Evolutionary conservation across 1,140 invertebrate species (phyloP), one percentile per base, ranked within the genome.

Genomic region (Brachionus sp.): DNA sequence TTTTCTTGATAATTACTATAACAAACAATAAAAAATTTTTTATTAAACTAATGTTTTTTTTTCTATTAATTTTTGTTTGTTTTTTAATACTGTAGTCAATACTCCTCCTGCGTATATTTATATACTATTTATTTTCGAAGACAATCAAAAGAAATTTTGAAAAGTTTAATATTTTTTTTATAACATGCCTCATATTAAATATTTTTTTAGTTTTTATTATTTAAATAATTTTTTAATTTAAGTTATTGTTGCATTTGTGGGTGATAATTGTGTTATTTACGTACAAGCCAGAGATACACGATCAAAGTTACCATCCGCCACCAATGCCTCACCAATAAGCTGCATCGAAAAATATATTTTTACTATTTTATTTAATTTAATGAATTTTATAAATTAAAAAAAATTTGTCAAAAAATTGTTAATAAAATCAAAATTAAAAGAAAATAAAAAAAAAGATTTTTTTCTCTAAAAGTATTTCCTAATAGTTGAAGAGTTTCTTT

Each of bases 221-320:
- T n/a, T n/a, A n/a, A n/a, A n/a, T n/a, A 44, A 84, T 84, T 80
- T 39, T 44, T 83, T 77, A 35, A 35, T 64, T 86, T 62, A 84
- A 93, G 92, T 90, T 91, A 50, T 85, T 93, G 53, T 87, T 93
- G 25, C 93, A 93, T 86, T 88, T 93, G 23, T 93, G 92, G 92
- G 92, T 93, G 42, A 88, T 93, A 73, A 86, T 93, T 57, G 91
- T 93, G 10, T 88, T 93, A 42, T 89, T 93, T 62, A 92, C 92
- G 3, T 92, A 92, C 85, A 91, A 92, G 83, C 92, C 92, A 82
- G 92, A 93, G 85, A 90, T 91, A 23, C 92, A 92, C 85, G 90
- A 86, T 86, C 33, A 82, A 33, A 84, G 84, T 35, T 85, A 78
- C 39, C 29, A 82, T 78, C 84, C 75, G 3, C 42, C 42, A 23